Evolutionary conservation across 2,113 vertebrate species (phyloP).

Genomic region (Osmerus eperlanus): DNA sequence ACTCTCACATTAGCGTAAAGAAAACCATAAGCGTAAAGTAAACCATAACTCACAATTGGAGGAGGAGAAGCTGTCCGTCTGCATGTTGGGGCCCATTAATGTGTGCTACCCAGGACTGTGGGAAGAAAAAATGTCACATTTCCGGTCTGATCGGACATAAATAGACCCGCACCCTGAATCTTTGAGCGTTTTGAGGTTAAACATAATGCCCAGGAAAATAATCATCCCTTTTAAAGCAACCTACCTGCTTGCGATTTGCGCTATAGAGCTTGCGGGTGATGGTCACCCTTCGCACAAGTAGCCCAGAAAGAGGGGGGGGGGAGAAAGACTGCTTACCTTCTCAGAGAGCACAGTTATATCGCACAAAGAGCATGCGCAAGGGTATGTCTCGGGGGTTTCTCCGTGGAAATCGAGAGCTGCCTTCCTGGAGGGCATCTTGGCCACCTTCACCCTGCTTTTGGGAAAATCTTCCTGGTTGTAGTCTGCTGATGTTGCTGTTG

Average conservation of each 20-base stretch:
- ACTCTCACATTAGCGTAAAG: too few relatives aligned
- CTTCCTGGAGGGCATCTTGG: slow-evolving; percentile 34
- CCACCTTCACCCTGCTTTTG: background rate
- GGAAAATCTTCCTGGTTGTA: background rate
- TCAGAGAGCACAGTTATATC: slow-evolving; percentile 60
- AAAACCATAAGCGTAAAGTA: background rate
- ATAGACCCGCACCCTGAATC: too few relatives aligned
- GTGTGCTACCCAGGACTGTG: slow-evolving; percentile 54
- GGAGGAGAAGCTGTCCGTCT: slow-evolving; percentile 59
- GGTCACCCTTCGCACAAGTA: too few relatives aligned
- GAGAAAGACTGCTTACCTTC: slow-evolving; percentile 59
- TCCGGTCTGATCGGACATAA: too few relatives aligned
- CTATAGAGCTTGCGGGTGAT: too few relatives aligned
- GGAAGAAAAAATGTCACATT: background rate
- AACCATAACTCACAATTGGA: slow-evolving; percentile 56
- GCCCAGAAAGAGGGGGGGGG: too few relatives aligned
- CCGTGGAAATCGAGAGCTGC: slow-evolving; percentile 66
- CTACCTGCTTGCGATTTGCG: slow-evolving; percentile 13
- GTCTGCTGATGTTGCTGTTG: slow-evolving; percentile 2
- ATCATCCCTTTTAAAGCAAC: background rate
- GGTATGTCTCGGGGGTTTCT: slow-evolving; percentile 44
- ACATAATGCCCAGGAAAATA: background rate
- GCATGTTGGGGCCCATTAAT: slow-evolving; percentile 55
- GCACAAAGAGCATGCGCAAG: slow-evolving; percentile 67
- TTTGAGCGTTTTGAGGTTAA: background rate